Evolutionary conservation across 2,888 invertebrate genomes (phyloP).

Genomic region (Leptinotarsa peninsularis): DNA sequence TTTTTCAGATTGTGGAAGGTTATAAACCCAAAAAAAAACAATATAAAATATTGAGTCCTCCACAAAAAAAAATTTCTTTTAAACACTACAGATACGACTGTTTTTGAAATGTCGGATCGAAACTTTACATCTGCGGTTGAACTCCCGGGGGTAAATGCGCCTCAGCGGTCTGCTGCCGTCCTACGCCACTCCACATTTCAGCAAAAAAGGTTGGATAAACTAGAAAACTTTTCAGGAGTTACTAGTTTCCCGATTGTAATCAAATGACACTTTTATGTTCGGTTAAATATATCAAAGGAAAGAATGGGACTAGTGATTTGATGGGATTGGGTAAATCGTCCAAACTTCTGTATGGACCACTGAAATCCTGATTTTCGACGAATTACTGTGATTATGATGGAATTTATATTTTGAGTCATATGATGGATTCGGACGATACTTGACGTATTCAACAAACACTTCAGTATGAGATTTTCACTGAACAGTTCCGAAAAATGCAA

Average conservation of each 20-base stretch:
- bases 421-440: no score
- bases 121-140: conserved; percentile 47
- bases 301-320: neutral
- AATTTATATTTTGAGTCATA: no score
- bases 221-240: conserved; percentile 30
- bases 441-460: no score
- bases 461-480: no score
- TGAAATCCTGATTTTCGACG: neutral
- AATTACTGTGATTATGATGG: no score
- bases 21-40: no score
- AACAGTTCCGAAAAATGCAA: no score
- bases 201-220: conserved; percentile 34
- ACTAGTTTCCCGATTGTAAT: conserved; percentile 26
- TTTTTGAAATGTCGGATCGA: conserved; percentile 40
- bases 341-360: neutral
- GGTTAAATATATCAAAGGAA: conserved; percentile 11
- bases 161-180: conserved; percentile 48
- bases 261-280: conserved; percentile 41
- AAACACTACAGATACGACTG: conserved; percentile 18
- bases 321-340: neutral
- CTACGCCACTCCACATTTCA: conserved; percentile 32
- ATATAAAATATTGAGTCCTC: no score
- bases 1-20: no score
- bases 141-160: conserved; percentile 48
- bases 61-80: neutral